These are phyloP conservation scores for Zelostemma sp. DNA, from an alignment of 1,140 invertebrate genomes.

Conservation along the genomic window DNA sequence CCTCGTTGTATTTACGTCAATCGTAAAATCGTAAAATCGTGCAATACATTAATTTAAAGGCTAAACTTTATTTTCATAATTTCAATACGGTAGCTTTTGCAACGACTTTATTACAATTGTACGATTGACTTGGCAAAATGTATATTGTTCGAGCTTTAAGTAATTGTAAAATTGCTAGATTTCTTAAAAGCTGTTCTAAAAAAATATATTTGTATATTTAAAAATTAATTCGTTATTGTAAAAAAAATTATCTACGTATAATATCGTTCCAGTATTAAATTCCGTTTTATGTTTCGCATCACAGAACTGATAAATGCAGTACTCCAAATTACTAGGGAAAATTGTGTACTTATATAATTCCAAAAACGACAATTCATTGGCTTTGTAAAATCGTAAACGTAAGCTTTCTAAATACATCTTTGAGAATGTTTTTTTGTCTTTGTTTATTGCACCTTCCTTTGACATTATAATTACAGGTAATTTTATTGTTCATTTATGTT, in stretches of 20 bases:
- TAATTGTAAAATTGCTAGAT: constrained; percentile 21
- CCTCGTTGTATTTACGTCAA: constrained; percentile 22
- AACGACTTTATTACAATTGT: background rate
- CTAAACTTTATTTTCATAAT: background rate
- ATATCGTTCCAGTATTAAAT: background rate
- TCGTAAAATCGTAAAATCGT: constrained; percentile 9
- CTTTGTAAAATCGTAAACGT: constrained; percentile 13
- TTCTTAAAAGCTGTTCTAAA: constrained; percentile 26
- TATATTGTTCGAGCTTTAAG: constrained; percentile 31
- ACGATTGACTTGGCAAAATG: background rate
- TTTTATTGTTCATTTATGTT: background rate
- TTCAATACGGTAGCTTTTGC: background rate
- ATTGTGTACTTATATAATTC: constrained; percentile 5
- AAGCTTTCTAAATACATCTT: constrained; percentile 30
- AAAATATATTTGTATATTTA: constrained; percentile 26
- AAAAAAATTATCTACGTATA: constrained; percentile 10
- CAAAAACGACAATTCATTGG: constrained; percentile 4
- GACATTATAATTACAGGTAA: background rate
- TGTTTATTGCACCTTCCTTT: background rate
- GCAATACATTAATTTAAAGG: constrained; percentile 2
- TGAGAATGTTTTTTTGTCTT: constrained; percentile 7
- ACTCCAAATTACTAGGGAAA: constrained; percentile 3
- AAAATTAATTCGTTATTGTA: constrained; percentile 13
- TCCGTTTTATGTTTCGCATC: background rate
- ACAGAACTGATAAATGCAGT: constrained; percentile 9